A percentile compares a stretch with the other conserved stretches of the same genome.
These are phyloP conservation scores for Toxostoma redivivum DNA, from an alignment of 2,113 vertebrate species.

Conservation along the genomic window DNA sequence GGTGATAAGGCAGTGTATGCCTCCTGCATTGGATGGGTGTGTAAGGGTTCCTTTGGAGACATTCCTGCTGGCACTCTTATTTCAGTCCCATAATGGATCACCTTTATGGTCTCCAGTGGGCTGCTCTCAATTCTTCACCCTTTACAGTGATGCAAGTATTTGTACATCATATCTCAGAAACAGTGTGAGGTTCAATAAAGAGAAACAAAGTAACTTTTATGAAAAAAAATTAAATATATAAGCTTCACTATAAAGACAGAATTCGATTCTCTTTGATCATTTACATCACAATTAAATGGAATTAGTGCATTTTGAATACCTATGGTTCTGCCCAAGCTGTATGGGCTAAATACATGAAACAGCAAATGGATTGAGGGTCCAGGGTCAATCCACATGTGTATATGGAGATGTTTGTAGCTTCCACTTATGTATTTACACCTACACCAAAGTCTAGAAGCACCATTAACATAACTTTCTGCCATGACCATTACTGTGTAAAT, in stretches of 20 bases:
- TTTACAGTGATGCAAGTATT: neutral
- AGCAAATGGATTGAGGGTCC: neutral
- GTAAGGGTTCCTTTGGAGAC: neutral
- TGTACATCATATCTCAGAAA: neutral
- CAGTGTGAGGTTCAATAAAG: fast-evolving
- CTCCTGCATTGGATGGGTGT: fast-evolving
- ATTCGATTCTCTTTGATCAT: neutral
- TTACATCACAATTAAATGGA: neutral
- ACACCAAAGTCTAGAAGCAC: neutral
- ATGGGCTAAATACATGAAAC: neutral
- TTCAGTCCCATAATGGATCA: neutral
- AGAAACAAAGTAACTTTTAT: neutral
- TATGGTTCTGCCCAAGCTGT: fast-evolving
- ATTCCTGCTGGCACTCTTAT: neutral
- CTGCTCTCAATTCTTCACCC: neutral
- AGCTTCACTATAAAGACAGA: neutral
- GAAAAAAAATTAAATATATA: neutral
- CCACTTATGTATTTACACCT: fast-evolving
- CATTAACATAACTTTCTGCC: neutral
- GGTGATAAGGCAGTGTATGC: too few species aligned
- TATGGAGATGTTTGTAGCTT: neutral
- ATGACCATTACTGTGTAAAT: neutral
- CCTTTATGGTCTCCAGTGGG: fast-evolving
- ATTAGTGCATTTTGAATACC: neutral
- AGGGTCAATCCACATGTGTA: fast-evolving